Percentiles rank a stretch among this genome's conserved stretches.
Evolutionary conservation across 2,797 vertebrate species (phyloP).

Genomic region (Mormyrops attenuatus): DNA sequence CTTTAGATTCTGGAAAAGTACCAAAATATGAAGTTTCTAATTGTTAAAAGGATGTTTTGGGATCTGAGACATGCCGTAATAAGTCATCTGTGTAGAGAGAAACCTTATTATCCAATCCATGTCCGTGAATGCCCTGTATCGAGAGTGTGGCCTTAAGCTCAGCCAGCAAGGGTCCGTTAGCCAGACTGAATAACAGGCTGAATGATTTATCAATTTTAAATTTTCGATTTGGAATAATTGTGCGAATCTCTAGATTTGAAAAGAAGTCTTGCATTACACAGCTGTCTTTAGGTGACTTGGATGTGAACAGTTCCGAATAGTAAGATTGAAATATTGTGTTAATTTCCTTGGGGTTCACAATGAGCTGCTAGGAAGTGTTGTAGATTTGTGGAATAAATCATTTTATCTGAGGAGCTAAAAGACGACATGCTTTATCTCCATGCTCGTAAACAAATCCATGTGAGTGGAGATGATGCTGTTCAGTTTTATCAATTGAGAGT

Average conservation of each 20-base stretch:
- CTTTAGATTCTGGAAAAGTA: background rate
- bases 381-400: background rate
- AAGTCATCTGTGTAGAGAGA: background rate
- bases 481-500: background rate
- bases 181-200: background rate
- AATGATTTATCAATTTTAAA: background rate
- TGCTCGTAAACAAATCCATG: background rate
- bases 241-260: background rate
- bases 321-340: background rate
- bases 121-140: background rate
- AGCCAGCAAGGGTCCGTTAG: background rate
- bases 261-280: background rate
- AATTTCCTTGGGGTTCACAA: background rate
- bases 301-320: background rate
- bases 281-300: background rate
- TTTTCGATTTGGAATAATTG: background rate
- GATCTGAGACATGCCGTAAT: background rate
- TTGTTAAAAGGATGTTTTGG: background rate
- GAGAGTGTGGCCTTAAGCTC: background rate
- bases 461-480: background rate
- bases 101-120: background rate
- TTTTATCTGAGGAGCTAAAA: background rate
- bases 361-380: background rate
- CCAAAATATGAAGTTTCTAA: background rate
- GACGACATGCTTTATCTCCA: background rate